Conservation (phyloP, 2,888 invertebrate species). For the Diaprepes abbreviatus region DNA sequence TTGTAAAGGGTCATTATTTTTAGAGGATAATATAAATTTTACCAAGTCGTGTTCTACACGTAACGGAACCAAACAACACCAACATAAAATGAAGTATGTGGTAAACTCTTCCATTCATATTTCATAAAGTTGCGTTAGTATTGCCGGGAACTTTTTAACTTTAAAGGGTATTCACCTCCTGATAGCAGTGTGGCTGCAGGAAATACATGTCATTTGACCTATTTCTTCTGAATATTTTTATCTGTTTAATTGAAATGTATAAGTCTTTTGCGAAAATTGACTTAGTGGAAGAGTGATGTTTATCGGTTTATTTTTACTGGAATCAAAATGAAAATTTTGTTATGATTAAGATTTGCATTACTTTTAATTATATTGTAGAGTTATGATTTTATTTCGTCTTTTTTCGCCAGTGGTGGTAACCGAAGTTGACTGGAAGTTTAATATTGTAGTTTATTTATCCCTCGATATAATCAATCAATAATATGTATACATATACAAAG, state of each 20-base stretch:
- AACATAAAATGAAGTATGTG: conserved; percentile 39
- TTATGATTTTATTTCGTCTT: too few species aligned
- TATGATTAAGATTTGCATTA: too few species aligned
- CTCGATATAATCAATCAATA: too few species aligned
- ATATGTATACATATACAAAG: too few species aligned
- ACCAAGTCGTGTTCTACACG: conserved; percentile 51
- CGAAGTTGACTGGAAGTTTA: too few species aligned
- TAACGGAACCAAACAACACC: conserved; percentile 48
- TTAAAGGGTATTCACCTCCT: conserved; percentile 51
- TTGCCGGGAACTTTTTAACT: conserved; percentile 41
- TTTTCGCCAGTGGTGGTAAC: too few species aligned
- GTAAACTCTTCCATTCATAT: conserved; percentile 48
- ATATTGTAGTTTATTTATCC: too few species aligned
- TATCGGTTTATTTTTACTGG: neutral
- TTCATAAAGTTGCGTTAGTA: conserved; percentile 53
- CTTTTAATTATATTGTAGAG: too few species aligned
- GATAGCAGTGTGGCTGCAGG: conserved; percentile 41
- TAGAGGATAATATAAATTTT: conserved; percentile 53
- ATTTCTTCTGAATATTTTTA: conserved; percentile 34
- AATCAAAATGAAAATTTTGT: too few species aligned
- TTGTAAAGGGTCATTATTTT: conserved; percentile 22
- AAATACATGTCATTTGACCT: conserved; percentile 41
- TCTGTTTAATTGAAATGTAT: conserved; percentile 9
- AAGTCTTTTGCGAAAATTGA: neutral
- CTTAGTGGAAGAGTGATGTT: neutral